Percentiles rank a stretch among this genome's conserved stretches.
These are phyloP conservation scores for Potamilus streckersoni DNA, from an alignment of 1,140 invertebrate genomes.

Conservation along the genomic window DNA sequence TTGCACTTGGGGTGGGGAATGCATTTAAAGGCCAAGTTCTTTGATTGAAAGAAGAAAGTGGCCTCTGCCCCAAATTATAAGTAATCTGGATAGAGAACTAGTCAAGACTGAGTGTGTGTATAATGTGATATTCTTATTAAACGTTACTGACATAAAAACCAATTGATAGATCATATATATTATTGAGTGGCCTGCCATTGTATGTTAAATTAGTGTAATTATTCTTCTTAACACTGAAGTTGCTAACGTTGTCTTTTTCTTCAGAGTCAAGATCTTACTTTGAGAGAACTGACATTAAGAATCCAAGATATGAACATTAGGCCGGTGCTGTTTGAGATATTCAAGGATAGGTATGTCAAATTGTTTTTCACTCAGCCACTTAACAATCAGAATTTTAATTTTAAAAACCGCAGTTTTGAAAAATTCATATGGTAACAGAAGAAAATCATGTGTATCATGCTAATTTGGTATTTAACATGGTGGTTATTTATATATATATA, in stretches of 20 bases:
- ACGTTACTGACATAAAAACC: neutral
- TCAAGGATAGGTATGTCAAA: constrained; percentile 42
- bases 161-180: neutral
- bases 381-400: neutral
- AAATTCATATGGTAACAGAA: neutral
- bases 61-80: neutral
- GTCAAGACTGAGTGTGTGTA: neutral
- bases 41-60: too few relatives aligned
- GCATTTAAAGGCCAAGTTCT: too few relatives aligned
- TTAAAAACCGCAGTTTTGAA: neutral
- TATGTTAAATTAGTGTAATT: neutral
- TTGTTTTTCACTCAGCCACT: neutral
- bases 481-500: neutral
- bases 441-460: neutral
- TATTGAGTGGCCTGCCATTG: neutral
- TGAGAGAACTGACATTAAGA: constrained; percentile 72
- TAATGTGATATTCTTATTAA: neutral
- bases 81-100: neutral
- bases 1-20: too few relatives aligned
- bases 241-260: constrained; percentile 15
- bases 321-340: constrained; percentile 35
- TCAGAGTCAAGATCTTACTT: constrained; percentile 76
- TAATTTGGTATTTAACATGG: neutral
- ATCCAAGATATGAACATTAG: constrained; percentile 70
- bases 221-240: too few relatives aligned